Conservation (phyloP, 2,888 invertebrate species). For the Amblyjoppa proteus region DNA sequence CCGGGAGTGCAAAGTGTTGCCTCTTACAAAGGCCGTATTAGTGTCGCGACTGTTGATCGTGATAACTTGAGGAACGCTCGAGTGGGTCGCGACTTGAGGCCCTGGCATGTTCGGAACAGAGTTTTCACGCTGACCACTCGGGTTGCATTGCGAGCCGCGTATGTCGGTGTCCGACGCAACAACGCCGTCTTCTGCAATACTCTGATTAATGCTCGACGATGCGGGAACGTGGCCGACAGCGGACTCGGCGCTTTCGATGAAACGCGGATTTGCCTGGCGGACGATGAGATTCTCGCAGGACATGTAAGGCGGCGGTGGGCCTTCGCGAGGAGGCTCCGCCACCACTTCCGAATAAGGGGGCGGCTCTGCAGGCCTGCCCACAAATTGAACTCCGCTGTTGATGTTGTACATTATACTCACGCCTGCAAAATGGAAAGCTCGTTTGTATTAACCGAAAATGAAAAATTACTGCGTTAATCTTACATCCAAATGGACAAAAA, state of each 20-base stretch:
- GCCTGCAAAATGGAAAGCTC: conserved; percentile 68
- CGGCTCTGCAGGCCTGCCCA: conserved; percentile 83
- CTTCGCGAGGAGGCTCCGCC: conserved; percentile 81
- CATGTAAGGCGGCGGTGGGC: conserved; percentile 85
- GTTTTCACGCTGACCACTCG: conserved; percentile 49
- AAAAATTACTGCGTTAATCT: too few relatives aligned
- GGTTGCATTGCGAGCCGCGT: conserved; percentile 38
- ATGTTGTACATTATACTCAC: conserved; percentile 84
- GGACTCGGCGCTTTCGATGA: conserved; percentile 44
- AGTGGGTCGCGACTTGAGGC: conserved; percentile 64
- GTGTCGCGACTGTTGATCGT: conserved; percentile 27
- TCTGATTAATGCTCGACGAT: conserved; percentile 34
- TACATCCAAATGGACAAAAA: too few relatives aligned
- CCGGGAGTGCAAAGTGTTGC: conserved; percentile 1
- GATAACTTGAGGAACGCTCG: conserved; percentile 8
- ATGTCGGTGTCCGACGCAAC: conserved; percentile 59
- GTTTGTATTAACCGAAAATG: background rate
- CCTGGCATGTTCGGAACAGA: conserved; percentile 60
- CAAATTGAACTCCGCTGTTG: conserved; percentile 84
- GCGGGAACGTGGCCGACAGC: background rate
- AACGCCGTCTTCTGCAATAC: conserved; percentile 15
- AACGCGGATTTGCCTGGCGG: conserved; percentile 59
- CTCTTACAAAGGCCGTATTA: conserved; percentile 9
- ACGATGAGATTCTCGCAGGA: conserved; percentile 75
- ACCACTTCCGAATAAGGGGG: conserved; percentile 84